Base-by-base conservation (phyloP, 2,797 vertebrate species). In the Cichlasoma orientale region DNA sequence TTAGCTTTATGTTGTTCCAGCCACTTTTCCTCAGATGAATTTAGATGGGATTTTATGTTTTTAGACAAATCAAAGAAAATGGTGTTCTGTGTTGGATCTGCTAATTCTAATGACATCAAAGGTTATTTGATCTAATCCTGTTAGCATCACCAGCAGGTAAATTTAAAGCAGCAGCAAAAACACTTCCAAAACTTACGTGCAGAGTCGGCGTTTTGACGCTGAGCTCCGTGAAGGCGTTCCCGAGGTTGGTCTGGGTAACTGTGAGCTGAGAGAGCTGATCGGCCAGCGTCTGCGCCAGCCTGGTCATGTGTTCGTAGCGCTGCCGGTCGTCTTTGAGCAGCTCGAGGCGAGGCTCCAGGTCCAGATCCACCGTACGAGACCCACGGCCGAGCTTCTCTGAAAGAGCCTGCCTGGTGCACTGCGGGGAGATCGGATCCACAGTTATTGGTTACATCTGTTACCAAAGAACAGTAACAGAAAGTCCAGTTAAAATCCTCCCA, bases 331-430 rank as follows among this genome's bases (percentile, higher is more conserved):
- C 97, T 83, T 92, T 95, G 77, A 98, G 93, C 88, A 97, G 92
- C 85, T 98, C 97, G 53, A 98, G 96, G 33, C 97, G 97, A 72
- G 96, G 96, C 94, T 97, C 96, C 82, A 98, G 94, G 80, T 98
- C 96, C 91, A 97, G 93, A 80, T 98, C 97, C 77, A 98, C 97
- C 1, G 97, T 98, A 78, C 96, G 97, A 79, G 97, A 98, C 14
- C 97, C 97, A 19, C 97, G 96, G 18, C 97, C 97, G 55, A 98
- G 75, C 77, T 94, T 96, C 95, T 98, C 97, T 2, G 97, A 95
- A 84, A 98, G 95, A 82, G 97, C 96, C 90, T 98, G 97, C 55
- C 96, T 94, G 75, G 97, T 97, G 56, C 94, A 97, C 97, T 98
- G 83, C 8, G 7, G 8, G 18, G 8, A 56, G 9, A 76, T 79